Base-by-base conservation (phyloP, 2,113 vertebrate genomes). In the Ctenodactylus gundi region DNA sequence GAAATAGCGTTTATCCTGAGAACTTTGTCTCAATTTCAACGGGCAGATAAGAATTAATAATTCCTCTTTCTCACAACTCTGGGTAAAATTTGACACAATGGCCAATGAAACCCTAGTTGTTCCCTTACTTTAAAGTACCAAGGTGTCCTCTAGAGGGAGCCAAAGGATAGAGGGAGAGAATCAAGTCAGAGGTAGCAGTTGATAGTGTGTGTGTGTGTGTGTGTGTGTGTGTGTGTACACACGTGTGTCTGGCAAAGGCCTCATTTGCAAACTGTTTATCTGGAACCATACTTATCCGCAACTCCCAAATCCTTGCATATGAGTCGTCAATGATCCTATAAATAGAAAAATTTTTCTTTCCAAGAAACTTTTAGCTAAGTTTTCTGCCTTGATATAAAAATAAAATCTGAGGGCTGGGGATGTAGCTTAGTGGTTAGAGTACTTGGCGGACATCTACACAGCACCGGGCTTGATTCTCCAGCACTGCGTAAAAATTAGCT, bases 91-190 rank as follows among this genome's bases (percentile, higher is more conserved):
- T 51, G 55, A 76, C 25, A 51, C 4, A 44, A 77, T 73, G 20
- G 29, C 62, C 53, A 49, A n/a, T 34, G 23, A 80, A 68, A 70
- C 10, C 4, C 0, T 39, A 57, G 51, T 80, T 55, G 31, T 55
- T 53, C 25, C 34, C 3, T 44, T 39, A 46, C 64, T 34, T 29
- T 13, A 7, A 8, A 53, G 77, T 12, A n/a, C 18, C n/a, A 36
- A 36, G 17, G 8, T 6, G 6, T 64, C 88, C 94, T 78, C 91
- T 96, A 90, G 96, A 92, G 96, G 96, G 94, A 85, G 91, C 95
- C 83, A 95, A 51, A 86, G 7, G 39, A 55, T 18, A 34, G 76
- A 25, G 25, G 7, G 36, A 96, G 13, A 75, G 29, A 31, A 20
- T 3, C 34, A 6, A 17, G 5, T 15, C 17, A n/a, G 5, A 2